Conservation (phyloP, 2,888 invertebrate species). For the Drosophila crucigera region DNA sequence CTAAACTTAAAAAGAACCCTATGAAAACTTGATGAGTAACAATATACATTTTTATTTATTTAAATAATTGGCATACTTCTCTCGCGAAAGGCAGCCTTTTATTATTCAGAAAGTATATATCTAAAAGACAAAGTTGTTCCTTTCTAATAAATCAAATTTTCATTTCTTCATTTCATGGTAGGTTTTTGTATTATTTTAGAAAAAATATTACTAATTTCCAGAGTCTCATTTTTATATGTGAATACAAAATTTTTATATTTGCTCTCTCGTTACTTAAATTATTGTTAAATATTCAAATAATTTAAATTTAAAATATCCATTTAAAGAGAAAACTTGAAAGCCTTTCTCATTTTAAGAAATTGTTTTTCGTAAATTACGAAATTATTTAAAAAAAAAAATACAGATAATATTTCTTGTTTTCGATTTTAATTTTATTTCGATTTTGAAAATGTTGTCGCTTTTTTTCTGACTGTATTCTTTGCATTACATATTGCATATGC, state of each 20-base stretch:
- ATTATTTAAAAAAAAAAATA: background rate
- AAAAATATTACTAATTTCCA: background rate
- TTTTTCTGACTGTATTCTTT: conserved; percentile 28
- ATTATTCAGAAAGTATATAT: too few species aligned
- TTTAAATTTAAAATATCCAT: background rate
- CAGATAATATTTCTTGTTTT: background rate
- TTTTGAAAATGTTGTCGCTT: too few species aligned
- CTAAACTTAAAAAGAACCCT: background rate
- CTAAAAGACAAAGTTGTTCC: background rate
- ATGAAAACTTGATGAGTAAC: too few species aligned
- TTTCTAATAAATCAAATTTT: background rate
- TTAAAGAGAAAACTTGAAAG: background rate
- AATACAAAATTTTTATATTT: background rate
- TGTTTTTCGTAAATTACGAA: background rate
- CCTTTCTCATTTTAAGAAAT: background rate
- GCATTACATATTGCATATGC: conserved; percentile 78
- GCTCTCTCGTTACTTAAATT: background rate
- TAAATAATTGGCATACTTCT: background rate
- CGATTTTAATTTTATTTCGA: too few species aligned
- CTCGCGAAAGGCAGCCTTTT: background rate
- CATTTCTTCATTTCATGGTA: background rate
- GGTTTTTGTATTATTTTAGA: background rate
- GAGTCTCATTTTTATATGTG: too few species aligned
- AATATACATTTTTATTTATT: background rate
- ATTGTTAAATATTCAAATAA: background rate